Percentiles rank a stretch among this genome's conserved stretches.
phyloP scores from a whole-genome alignment of 1,140 invertebrate genomes.

The Megalopta genalis region DNA sequence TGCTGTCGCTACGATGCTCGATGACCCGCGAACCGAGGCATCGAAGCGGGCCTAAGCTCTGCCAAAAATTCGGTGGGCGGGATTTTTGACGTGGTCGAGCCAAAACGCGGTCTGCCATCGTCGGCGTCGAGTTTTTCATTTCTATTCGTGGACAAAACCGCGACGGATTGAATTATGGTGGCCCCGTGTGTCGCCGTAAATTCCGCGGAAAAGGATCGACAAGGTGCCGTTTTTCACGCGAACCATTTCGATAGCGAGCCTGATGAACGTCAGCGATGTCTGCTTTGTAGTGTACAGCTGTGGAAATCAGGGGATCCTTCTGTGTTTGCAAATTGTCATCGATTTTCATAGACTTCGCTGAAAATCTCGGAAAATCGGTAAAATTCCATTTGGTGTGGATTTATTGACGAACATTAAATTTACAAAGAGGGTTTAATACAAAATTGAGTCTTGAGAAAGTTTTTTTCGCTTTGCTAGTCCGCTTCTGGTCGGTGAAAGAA shows the following conservation, averaged over 20 bases:
- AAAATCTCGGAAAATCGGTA: no score
- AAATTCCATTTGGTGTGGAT: no score
- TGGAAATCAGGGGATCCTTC: no score
- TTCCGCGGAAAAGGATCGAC: background rate
- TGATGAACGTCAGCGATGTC: background rate
- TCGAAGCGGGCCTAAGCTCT: background rate
- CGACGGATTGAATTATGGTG: slow-evolving; percentile 27
- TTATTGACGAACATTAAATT: no score
- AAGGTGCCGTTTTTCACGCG: background rate
- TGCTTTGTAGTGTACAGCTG: background rate
- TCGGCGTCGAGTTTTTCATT: slow-evolving; percentile 9
- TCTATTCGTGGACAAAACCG: background rate
- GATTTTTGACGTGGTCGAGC: slow-evolving; percentile 7
- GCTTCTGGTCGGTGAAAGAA: no score
- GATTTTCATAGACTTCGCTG: no score
- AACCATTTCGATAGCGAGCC: background rate
- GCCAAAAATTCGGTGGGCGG: background rate
- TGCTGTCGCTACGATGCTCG: background rate
- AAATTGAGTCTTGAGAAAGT: no score
- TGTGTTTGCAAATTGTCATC: no score
- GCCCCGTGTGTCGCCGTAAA: slow-evolving; percentile 25
- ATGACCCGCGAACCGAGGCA: slow-evolving; percentile 12
- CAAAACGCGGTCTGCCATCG: no score
- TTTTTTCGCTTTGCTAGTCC: no score
- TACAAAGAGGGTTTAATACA: no score